These are phyloP conservation scores for Cataglyphis albicans DNA, from an alignment of 2,888 invertebrate species.

Conservation along the genomic window DNA sequence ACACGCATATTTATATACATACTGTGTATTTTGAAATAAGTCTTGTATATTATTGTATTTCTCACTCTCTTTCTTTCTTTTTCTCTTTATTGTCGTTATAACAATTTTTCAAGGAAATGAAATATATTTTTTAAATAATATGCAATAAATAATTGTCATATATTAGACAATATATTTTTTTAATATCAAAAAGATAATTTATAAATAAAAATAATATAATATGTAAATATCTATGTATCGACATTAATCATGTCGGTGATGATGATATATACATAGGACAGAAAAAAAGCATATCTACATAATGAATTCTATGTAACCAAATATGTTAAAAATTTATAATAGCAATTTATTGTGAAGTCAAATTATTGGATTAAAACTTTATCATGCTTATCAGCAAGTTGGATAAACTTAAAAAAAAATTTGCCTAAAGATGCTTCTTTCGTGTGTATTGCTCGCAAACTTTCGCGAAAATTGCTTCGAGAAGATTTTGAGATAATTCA, in stretches of 20 bases:
- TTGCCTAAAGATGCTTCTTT: background rate
- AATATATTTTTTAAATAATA: background rate
- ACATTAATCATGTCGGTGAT: background rate
- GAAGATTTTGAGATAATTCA: background rate
- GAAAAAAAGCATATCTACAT: background rate
- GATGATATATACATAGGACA: background rate
- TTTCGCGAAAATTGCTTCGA: background rate
- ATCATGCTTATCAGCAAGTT: background rate
- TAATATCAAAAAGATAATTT: background rate
- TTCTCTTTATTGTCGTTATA: background rate
- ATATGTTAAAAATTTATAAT: background rate
- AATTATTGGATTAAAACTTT: conserved; percentile 6
- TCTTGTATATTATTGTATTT: background rate
- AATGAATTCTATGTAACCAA: background rate
- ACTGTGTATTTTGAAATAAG: background rate
- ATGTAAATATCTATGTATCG: background rate
- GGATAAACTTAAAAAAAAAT: background rate
- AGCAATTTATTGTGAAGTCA: background rate
- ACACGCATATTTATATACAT: background rate
- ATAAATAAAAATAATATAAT: background rate
- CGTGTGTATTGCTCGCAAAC: background rate
- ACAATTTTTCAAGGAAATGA: background rate
- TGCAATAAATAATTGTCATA: conserved; percentile 3
- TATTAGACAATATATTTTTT: background rate
- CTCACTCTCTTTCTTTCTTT: too few relatives aligned